Evolutionary conservation across 35 echinoderm and acorn worm species (phyloP).

Genomic region (Apostichopus japonicus): DNA sequence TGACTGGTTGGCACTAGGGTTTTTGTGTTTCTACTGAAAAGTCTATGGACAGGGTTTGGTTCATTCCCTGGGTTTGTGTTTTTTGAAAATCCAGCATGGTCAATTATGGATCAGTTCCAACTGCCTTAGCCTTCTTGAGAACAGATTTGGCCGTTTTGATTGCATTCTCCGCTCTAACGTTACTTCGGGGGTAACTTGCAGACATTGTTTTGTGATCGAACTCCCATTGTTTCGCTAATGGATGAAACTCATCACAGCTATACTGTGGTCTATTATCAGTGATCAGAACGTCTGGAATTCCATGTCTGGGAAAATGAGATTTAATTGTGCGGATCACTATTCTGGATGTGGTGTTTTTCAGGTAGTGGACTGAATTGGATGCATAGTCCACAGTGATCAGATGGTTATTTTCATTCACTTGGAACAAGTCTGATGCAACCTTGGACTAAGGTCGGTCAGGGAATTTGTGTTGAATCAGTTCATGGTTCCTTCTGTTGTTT

Average conservation of each 20-base stretch:
- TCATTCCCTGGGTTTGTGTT: constrained; percentile 21
- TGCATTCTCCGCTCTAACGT: constrained; percentile 65
- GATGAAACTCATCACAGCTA: constrained; percentile 62
- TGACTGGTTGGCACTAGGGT: neutral
- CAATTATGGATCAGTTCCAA: neutral
- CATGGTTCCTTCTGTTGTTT: constrained; percentile 47
- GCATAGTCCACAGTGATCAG: constrained; percentile 68
- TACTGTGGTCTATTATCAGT: constrained; percentile 70
- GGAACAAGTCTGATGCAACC: constrained; percentile 59
- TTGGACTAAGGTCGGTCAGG: constrained; percentile 65
- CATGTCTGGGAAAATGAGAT: constrained; percentile 53
- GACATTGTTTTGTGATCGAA: constrained; percentile 53
- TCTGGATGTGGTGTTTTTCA: constrained; percentile 45
- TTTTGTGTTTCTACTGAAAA: constrained; percentile 27
- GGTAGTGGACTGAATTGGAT: constrained; percentile 63
- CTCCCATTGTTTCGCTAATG: constrained; percentile 53
- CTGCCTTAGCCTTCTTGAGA: constrained; percentile 41
- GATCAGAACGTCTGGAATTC: constrained; percentile 41
- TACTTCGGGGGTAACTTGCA: constrained; percentile 37
- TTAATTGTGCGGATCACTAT: constrained; percentile 51
- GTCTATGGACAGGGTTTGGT: constrained; percentile 17
- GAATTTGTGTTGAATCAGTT: constrained; percentile 48
- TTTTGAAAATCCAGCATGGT: constrained; percentile 42
- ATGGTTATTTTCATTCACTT: constrained; percentile 44
- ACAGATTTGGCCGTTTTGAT: constrained; percentile 64